Evolutionary conservation across 2,113 vertebrate genomes (phyloP), one percentile per base, ranked within the genome.

Genomic region (Brachyhypopomus gauderio): DNA sequence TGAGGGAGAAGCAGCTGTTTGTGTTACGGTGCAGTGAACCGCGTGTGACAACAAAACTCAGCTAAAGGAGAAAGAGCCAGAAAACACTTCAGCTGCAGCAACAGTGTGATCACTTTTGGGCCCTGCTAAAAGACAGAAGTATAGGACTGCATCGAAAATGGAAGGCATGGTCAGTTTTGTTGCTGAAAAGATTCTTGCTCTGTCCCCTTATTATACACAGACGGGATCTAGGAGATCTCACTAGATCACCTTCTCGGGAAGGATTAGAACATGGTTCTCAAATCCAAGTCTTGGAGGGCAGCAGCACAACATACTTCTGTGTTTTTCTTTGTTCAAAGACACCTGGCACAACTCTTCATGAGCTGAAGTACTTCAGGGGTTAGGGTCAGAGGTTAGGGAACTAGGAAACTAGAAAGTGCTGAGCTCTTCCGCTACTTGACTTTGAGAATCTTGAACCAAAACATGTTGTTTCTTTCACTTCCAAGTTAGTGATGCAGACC

Each of bases 81-180:
- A 78, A 59, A 66, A 19, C 36, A 69, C n/a, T 59, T 59, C 41
- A 72, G 66, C 25, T 63, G 23, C 20, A 69, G 41, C 58, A 71
- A 17, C 67, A 25, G 12, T 71, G 60, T 71, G 38, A 63, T 45
- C 22, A 38, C 38, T 52, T 75, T 71, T 64, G 56, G 19, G n/a
- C 66, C 59, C 60, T 76, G 72, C 25, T 75, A 23, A 83, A 60
- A 83, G 2, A 52, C 23, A 82, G 30, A 48, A 64, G 4, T 48
- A 60, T 48, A 56, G 17, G 20, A 23, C 30, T 77, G 55, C 22
- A 20, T 60, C 71, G 17, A 45, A 55, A 38, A 25, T 71, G 45
- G 36, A 76, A 64, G 23, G 16, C 20, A 71, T 22, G n/a, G 30
- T 58, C 11, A 4, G 23, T 20, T 25, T 63, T 23, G 27, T 64